Evolutionary conservation across 2,797 vertebrate genomes (phyloP).

Genomic region (Pteropus rufus): DNA sequence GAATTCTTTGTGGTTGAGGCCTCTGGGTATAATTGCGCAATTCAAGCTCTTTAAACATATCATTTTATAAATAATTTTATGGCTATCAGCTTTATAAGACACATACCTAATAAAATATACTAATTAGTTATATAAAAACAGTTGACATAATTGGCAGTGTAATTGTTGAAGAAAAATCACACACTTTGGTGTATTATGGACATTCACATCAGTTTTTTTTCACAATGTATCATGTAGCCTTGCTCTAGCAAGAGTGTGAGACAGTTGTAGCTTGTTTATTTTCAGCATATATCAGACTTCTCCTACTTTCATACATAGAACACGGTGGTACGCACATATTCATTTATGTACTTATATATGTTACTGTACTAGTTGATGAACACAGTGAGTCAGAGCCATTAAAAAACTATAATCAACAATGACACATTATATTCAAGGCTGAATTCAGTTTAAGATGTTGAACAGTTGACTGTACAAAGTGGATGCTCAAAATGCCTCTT

Average conservation of each 20-base stretch:
- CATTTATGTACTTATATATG: not conserved
- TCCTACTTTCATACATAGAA: not conserved
- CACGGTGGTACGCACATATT: not conserved
- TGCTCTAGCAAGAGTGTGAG: not conserved
- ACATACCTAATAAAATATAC: constrained; percentile 18
- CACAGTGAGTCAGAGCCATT: not conserved
- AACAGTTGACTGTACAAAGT: not conserved
- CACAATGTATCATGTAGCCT: not conserved
- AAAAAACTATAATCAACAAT: not conserved
- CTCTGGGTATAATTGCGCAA: not conserved
- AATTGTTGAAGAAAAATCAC: not conserved
- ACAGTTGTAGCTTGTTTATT: not conserved
- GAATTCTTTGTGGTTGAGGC: constrained; percentile 7
- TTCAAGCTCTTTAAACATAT: not conserved
- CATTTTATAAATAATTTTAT: constrained; percentile 41
- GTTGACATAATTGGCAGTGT: not conserved
- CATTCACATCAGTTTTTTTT: not conserved
- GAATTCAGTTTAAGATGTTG: not conserved
- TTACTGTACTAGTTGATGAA: not conserved
- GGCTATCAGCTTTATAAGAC: not conserved
- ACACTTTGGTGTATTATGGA: not conserved
- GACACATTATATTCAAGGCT: not conserved
- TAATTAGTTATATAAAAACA: constrained; percentile 24
- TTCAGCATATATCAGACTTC: not conserved
- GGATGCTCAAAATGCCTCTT: constrained; percentile 17